Evolutionary conservation across 2,113 vertebrate species (phyloP).

Genomic region (Odocoileus virginianus): DNA sequence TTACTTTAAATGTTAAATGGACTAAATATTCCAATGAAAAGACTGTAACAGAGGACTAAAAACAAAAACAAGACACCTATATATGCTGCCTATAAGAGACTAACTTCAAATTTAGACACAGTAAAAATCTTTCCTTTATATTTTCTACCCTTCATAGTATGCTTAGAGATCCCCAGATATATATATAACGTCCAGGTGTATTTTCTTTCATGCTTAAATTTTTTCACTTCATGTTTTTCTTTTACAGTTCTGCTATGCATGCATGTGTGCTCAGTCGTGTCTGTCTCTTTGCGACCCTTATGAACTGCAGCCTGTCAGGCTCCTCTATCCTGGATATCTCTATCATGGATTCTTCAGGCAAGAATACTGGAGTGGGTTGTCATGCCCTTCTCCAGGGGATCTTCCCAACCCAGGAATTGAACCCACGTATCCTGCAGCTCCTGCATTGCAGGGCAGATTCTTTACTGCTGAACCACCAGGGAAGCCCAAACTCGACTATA

Average conservation of each 20-base stretch:
- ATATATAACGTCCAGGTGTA: neutral
- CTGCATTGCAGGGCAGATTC: neutral
- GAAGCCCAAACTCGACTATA: neutral
- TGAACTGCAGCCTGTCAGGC: neutral
- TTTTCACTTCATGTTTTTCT: neutral
- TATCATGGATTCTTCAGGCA: neutral
- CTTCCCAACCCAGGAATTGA: neutral
- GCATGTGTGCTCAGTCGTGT: accelerated
- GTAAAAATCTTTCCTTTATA: neutral
- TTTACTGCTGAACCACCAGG: neutral
- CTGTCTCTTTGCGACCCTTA: neutral
- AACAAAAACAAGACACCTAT: neutral
- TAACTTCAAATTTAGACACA: neutral
- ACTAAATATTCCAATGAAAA: neutral
- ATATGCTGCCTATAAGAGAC: neutral
- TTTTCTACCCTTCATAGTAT: neutral
- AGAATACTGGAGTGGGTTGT: neutral
- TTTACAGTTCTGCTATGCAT: neutral
- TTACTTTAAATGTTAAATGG: neutral
- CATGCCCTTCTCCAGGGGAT: neutral
- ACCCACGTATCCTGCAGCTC: neutral
- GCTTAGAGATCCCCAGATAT: neutral
- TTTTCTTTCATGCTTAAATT: neutral
- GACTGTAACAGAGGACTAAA: neutral
- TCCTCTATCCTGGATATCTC: neutral